Evolutionary conservation across 1,140 invertebrate species (phyloP).

Genomic region (Lycorma delicatula): DNA sequence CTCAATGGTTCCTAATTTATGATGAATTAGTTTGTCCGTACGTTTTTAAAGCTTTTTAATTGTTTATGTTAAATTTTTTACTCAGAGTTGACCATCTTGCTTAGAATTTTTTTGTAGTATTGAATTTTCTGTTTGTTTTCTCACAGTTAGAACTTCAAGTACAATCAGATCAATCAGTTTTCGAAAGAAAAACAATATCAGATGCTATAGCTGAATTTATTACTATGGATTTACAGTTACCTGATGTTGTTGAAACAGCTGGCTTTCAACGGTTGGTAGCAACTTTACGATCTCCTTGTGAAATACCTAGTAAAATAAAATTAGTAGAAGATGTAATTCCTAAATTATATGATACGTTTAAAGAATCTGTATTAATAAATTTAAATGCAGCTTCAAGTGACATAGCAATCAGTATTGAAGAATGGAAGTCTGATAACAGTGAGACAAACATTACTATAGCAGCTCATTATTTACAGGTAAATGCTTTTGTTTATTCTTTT

Average conservation of each 20-base stretch:
- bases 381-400: conserved; percentile 33
- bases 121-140: too few relatives aligned
- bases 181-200: conserved; percentile 13
- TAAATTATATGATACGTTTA: conserved; percentile 41
- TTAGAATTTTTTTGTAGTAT: too few relatives aligned
- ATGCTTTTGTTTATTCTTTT: too few relatives aligned
- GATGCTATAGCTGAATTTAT: conserved; percentile 43
- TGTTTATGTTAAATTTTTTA: too few relatives aligned
- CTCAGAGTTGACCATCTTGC: too few relatives aligned
- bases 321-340: conserved; percentile 45
- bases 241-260: conserved; percentile 41
- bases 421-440: conserved; percentile 41
- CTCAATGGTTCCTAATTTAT: too few relatives aligned
- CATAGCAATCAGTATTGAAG: conserved; percentile 41
- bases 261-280: conserved; percentile 42
- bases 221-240: conserved; percentile 41
- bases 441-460: conserved; percentile 41
- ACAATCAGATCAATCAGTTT: too few relatives aligned
- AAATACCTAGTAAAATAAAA: conserved; percentile 45
- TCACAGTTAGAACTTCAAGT: too few relatives aligned
- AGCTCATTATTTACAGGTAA: conserved; percentile 40
- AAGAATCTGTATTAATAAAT: conserved; percentile 34
- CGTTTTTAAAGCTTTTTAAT: too few relatives aligned
- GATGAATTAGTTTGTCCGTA: too few relatives aligned
- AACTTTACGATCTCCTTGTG: conserved; percentile 42